Evolutionary conservation across 2,113 vertebrate genomes (phyloP).

Genomic region (Corapipo altera): DNA sequence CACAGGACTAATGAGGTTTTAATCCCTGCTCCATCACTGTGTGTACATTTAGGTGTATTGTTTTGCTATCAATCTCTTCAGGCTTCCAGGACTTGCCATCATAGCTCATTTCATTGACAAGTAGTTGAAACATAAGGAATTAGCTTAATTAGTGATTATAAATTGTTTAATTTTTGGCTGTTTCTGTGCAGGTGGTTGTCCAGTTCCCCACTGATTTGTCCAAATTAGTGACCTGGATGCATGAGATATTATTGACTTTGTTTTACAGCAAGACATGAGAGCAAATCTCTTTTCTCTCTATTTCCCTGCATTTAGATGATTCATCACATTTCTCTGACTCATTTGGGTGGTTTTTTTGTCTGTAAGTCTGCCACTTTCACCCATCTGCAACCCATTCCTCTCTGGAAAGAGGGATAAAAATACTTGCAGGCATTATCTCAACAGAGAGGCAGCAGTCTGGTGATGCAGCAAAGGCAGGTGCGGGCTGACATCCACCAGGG

Average conservation of each 20-base stretch:
- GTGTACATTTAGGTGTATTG: neutral
- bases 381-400: neutral
- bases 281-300: neutral
- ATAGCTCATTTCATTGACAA: neutral
- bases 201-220: neutral
- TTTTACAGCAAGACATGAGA: neutral
- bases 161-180: neutral
- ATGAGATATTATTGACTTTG: neutral
- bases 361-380: neutral
- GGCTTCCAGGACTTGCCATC: neutral
- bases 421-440: neutral
- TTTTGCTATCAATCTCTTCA: neutral
- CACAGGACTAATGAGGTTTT: neutral
- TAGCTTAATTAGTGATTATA: neutral
- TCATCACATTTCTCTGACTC: neutral
- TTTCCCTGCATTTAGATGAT: neutral
- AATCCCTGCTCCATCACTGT: neutral
- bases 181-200: neutral
- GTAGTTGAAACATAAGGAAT: neutral
- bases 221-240: neutral
- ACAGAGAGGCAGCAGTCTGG: neutral
- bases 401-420: conserved; percentile 9
- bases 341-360: neutral
- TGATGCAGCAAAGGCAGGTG: neutral
- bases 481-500: neutral